Base-by-base conservation (phyloP, 2,113 vertebrate genomes). In the Potamarius usumacintae region DNA sequence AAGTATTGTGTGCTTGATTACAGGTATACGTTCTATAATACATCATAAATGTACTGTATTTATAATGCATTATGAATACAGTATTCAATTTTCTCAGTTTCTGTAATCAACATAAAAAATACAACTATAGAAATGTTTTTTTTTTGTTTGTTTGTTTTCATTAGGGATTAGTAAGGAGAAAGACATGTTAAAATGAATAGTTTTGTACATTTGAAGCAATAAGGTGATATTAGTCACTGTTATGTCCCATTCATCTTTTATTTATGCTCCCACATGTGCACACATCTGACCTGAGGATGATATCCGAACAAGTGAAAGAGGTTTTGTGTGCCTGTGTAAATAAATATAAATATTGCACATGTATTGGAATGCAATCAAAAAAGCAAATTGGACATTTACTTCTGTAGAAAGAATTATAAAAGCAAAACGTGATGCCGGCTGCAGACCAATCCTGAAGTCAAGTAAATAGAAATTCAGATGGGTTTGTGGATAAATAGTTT, bases 401-500 rank as follows among this genome's bases (percentile, higher is more conserved):
- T 53, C 14, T 79, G 62, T 27, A 34, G 15, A 18, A 84, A 77
- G 53, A 69, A 71, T 88, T 27, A 69, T 42, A 81, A 55, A 85
- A 20, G 69, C 34, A 71, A 27, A 86, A 88, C 83, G 67, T 50
- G 7, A 65, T 10, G 15, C 18, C 7, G 42, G 27, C 55, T 71
- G 3, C 67, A 57, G 60, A 62, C 67, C 53, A 60, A 52, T 55
- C 69, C 30, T 88, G 52, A 50, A 27, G 34, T 83, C 25, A 87
- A 85, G 88, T 85, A 89, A 85, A 89, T 90, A 93, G 92, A 94
- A 94, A 95, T 94, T 94, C 92, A 94, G 91, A 95, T 92, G 93
- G 91, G 94, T 89, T 92, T 92, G 93, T 95, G 94, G 94, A 95
- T 95, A 96, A 96, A 95, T 96, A 93, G 95, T 96, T 96, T 94